Evolutionary conservation across 2,797 vertebrate genomes (phyloP).

Genomic region (Pantherophis alleghaniensis): DNA sequence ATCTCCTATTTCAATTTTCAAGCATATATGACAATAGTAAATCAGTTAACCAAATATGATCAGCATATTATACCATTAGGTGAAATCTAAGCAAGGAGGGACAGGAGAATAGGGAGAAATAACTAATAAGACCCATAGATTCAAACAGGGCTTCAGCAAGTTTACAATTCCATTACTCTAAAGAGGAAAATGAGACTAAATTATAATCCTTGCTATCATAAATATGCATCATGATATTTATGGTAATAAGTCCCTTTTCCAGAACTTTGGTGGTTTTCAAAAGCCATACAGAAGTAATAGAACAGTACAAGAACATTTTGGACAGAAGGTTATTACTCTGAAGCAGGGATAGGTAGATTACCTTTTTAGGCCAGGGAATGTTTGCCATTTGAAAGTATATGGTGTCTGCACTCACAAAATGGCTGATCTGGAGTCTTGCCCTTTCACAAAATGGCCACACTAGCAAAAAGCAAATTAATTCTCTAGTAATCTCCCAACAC

Average conservation of each 20-base stretch:
- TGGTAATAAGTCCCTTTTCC: background rate
- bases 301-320: background rate
- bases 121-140: background rate
- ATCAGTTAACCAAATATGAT: conserved; percentile 27
- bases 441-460: background rate
- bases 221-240: background rate
- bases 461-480: background rate
- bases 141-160: background rate
- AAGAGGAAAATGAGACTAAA: background rate
- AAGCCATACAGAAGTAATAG: background rate
- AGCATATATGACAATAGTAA: conserved; percentile 23
- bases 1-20: conserved; percentile 6
- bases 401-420: background rate
- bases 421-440: background rate
- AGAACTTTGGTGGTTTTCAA: background rate
- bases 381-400: background rate
- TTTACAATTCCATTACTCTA: background rate
- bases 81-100: background rate
- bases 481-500: background rate
- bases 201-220: background rate
- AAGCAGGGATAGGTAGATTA: background rate
- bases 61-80: conserved; percentile 1
- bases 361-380: background rate
- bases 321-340: background rate
- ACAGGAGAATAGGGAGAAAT: no score